Evolutionary conservation across 2,113 vertebrate genomes (phyloP), one percentile per base, ranked within the genome.

Genomic region (Peucedramus taeniatus): DNA sequence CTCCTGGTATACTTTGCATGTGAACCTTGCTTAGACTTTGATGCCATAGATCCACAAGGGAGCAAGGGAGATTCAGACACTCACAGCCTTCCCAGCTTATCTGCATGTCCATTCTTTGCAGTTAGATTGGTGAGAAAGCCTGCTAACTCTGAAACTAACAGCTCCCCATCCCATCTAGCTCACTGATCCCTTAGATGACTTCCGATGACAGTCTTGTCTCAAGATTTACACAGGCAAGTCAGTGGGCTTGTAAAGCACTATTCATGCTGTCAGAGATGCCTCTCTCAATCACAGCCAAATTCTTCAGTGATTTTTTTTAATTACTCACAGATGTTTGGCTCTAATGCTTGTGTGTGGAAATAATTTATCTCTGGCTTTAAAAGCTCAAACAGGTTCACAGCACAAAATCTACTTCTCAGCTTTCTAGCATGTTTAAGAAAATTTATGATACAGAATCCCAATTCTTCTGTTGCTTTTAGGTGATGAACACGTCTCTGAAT

Each of bases 361-460:
- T 97, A 96, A 98, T 98, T 98, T 93, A 96, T 98, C 97, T 97
- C 92, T 69, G 87, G 97, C 89, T 96, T 97, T 97, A 97, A 97
- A 96, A 97, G 97, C 97, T 95, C 93, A 97, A 94, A 93, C 77
- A 94, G 89, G 90, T 97, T 96, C 94, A 72, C 40, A 76, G 83
- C 26, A 37, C 89, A 97, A 97, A 97, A 98, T 96, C 90, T 53
- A 56, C 97, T 97, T 94, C 95, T 95, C 71, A 42, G 96, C 88
- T 97, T 94, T 83, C 83, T 74, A 92, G 40, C 13, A 6, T 93
- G 45, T 96, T 95, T 92, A 91, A 88, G 86, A 94, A 97, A 97
- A 98, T 97, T 94, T 97, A 97, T 97, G 94, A 98, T 88, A 91
- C 70, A 16, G 39, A 65, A 96, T 79, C 91, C 83, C 61, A 71